Conservation (phyloP, 1,140 invertebrate genomes). For the Leptinotarsa texana region DNA sequence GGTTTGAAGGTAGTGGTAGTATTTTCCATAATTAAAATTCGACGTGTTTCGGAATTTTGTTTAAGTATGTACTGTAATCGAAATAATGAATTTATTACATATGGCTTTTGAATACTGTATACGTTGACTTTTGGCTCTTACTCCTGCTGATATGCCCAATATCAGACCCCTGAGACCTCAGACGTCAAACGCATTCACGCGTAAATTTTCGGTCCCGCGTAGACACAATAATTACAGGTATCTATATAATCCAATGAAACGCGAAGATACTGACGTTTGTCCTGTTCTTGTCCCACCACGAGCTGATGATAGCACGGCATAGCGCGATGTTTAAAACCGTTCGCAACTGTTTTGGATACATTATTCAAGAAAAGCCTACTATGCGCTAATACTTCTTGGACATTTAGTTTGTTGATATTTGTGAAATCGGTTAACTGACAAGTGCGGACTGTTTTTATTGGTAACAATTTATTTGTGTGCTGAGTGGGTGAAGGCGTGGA, state of each 20-base stretch:
- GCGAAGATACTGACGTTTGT: neutral
- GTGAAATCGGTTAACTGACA: neutral
- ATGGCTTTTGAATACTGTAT: too few relatives aligned
- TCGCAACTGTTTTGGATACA: constrained; percentile 4
- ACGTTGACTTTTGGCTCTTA: too few relatives aligned
- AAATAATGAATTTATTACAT: too few relatives aligned
- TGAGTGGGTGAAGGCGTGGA: neutral
- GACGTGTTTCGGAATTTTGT: too few relatives aligned
- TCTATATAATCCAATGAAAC: neutral
- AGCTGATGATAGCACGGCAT: neutral
- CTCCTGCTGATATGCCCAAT: too few relatives aligned
- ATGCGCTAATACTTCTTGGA: neutral
- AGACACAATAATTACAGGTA: neutral
- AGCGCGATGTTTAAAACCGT: constrained; percentile 15
- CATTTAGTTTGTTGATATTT: neutral
- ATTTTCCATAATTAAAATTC: too few relatives aligned
- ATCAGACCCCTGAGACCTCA: too few relatives aligned
- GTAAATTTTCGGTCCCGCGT: neutral
- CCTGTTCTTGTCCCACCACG: constrained; percentile 7
- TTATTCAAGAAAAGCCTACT: constrained; percentile 15
- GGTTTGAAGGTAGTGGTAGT: too few relatives aligned
- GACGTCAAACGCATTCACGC: too few relatives aligned
- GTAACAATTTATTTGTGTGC: neutral
- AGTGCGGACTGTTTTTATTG: neutral
- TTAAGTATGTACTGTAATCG: too few relatives aligned